These are phyloP conservation scores for Megalops atlanticus DNA, from an alignment of 2,113 vertebrate genomes.

Conservation along the genomic window DNA sequence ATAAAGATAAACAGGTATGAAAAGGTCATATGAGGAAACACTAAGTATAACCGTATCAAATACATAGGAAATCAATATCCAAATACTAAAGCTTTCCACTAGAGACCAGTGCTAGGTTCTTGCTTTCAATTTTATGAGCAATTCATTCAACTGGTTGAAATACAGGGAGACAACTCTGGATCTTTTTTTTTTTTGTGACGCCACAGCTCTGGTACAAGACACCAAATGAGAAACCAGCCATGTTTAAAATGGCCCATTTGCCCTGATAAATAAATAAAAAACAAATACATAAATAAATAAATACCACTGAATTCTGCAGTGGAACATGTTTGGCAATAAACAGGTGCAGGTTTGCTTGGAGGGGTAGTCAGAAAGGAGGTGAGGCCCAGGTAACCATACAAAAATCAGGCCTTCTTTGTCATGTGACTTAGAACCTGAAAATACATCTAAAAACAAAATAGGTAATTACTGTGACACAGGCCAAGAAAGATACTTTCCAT, in stretches of 20 bases:
- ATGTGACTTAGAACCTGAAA: too few relatives aligned
- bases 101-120: background rate
- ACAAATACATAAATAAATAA: background rate
- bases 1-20: too few relatives aligned
- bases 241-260: background rate
- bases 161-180: background rate
- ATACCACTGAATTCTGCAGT: background rate
- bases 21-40: too few relatives aligned
- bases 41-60: too few relatives aligned
- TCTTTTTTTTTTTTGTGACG: background rate
- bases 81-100: background rate
- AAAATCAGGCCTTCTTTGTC: too few relatives aligned
- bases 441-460: too few relatives aligned
- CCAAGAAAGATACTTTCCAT: too few relatives aligned
- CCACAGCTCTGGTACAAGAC: background rate
- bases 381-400: too few relatives aligned
- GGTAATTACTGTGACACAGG: too few relatives aligned
- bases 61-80: background rate
- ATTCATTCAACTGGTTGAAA: background rate
- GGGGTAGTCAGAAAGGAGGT: too few relatives aligned
- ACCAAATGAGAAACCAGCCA: background rate
- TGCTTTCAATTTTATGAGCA: slow-evolving; percentile 5
- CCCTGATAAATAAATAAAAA: background rate
- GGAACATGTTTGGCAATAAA: background rate
- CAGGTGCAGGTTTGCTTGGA: background rate